Conservation (phyloP, 2,113 vertebrate genomes). For the Alectura lathami region DNA sequence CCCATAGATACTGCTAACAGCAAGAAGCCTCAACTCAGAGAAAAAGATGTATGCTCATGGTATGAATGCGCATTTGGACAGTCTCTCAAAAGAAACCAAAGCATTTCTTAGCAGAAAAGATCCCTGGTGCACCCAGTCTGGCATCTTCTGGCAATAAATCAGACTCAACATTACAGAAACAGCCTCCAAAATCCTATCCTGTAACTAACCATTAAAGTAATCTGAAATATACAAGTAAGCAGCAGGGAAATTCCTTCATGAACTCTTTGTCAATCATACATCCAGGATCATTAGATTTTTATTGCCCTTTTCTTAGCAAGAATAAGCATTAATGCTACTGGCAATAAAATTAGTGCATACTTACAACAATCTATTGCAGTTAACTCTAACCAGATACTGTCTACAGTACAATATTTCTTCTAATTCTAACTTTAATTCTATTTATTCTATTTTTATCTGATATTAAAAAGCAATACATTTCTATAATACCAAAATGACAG, state of each 20-base stretch:
- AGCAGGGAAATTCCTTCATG: neutral
- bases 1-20: neutral
- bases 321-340: neutral
- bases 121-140: slow-evolving; percentile 23
- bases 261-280: slow-evolving; percentile 11
- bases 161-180: neutral
- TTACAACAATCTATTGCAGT: neutral
- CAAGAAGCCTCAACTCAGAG: neutral
- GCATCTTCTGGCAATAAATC: slow-evolving; percentile 28
- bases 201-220: neutral
- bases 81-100: neutral
- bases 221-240: neutral
- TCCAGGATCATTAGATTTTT: neutral
- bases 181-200: neutral
- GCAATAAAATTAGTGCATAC: neutral
- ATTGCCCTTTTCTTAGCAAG: neutral
- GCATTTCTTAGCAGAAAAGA: slow-evolving; percentile 30
- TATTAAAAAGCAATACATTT: neutral
- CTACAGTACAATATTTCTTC: neutral
- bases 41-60: neutral
- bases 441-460: neutral
- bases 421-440: no score
- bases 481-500: neutral
- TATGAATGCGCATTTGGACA: neutral
- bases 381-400: neutral